Evolutionary conservation across 1,140 invertebrate genomes (phyloP).

Genomic region (Trachymyrmex septentrionalis): DNA sequence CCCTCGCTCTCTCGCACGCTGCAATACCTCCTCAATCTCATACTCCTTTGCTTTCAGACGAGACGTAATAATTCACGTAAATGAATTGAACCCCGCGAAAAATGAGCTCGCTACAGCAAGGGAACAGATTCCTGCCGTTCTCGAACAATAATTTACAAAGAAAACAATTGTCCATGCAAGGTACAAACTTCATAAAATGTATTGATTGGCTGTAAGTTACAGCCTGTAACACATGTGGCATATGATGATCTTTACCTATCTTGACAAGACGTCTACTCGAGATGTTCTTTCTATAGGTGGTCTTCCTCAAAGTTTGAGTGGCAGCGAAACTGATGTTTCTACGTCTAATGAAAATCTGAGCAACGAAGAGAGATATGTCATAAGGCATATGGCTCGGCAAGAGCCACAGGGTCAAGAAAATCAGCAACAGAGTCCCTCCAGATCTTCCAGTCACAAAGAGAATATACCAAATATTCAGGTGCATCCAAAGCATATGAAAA

Average conservation of each 20-base stretch:
- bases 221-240: too few relatives aligned
- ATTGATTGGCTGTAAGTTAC: not conserved
- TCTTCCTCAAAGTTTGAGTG: conserved; percentile 92
- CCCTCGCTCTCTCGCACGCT: not conserved
- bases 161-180: conserved; percentile 85
- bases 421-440: conserved; percentile 87
- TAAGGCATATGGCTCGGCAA: conserved; percentile 93
- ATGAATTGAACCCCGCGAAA: conserved; percentile 75
- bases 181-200: conserved; percentile 66
- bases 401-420: conserved; percentile 97
- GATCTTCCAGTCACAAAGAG: conserved; percentile 86
- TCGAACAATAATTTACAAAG: conserved; percentile 86
- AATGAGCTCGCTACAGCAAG: conserved; percentile 87
- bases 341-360: conserved; percentile 96
- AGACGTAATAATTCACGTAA: conserved; percentile 79
- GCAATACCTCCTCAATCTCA: too few relatives aligned
- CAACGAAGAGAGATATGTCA: conserved; percentile 93
- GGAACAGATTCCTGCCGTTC: conserved; percentile 85
- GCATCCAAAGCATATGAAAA: not conserved
- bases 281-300: conserved; percentile 81
- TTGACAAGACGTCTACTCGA: conserved; percentile 28
- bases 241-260: not conserved
- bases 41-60: conserved; percentile 73
- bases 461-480: conserved; percentile 87
- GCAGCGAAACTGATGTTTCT: conserved; percentile 96